Evolutionary conservation across 2,113 vertebrate species (phyloP), one percentile per base, ranked within the genome.

Genomic region (Felis catus): DNA sequence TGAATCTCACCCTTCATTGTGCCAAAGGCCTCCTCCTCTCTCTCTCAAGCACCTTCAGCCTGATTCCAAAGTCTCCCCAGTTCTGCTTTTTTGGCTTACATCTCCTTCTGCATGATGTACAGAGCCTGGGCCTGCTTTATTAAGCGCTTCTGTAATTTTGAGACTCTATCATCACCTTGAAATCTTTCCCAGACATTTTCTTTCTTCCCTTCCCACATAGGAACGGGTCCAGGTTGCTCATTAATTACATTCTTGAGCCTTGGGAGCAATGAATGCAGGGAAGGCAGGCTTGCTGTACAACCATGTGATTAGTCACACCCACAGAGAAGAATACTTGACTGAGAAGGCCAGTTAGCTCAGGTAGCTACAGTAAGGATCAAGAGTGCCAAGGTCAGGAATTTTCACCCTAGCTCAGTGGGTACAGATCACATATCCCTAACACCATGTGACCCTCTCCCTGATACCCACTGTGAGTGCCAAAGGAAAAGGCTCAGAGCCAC

Each of bases 81-180:
- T 27, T 88, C 41, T 41, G 1, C 21, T 29, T 41, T 68, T 82
- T 70, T 83, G 74, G 31, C 39, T 88, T 45, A 84, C 10, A 51
- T 82, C 36, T 19, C 16, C 23, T 89, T 27, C 21, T 93, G 8
- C n/a, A 16, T 95, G 61, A 21, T 66, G 21, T 39, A 25, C 5
- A 78, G 88, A 95, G 45, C 36, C 39, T 36, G 16, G 45, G 51
- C 55, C 63, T 95, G 45, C 83, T 74, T 95, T 78, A 51, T 83
- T 93, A 89, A 45, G 0, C 15, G 19, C 19, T 58, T 78, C 33
- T 27, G 7, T 96, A 81, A 93, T 80, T 89, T 45, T n/a, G 79
- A 96, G 83, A 9, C 29, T 94, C 92, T 92, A 5, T 98, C 87
- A 87, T 92, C 97, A 96, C 94, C 68, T 97, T 86, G 83, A 97